phyloP scores from a whole-genome alignment of 2,113 vertebrate genomes.

The Laterallus jamaicensis region DNA sequence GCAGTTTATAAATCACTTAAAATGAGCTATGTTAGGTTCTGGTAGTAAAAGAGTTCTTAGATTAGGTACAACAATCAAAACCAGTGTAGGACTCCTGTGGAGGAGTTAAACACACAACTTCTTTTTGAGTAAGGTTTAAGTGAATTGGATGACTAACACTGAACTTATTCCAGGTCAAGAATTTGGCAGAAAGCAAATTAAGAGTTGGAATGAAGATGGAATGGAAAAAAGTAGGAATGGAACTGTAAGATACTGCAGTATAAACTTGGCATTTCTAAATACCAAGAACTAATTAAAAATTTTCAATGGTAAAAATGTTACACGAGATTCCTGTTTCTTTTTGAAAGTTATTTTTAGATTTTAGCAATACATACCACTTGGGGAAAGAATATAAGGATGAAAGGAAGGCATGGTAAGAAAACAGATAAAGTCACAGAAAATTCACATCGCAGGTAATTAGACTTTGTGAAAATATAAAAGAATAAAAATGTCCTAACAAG shows the following conservation, averaged over 20 bases:
- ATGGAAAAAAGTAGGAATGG: conserved; percentile 6
- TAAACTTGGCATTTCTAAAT: background rate
- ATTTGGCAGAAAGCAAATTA: background rate
- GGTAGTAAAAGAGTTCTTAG: background rate
- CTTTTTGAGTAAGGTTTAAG: background rate
- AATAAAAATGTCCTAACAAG: background rate
- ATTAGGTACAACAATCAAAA: background rate
- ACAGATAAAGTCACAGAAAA: background rate
- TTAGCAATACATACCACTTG: background rate
- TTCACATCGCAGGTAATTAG: background rate
- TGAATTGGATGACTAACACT: background rate
- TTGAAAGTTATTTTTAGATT: background rate
- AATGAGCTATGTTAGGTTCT: background rate
- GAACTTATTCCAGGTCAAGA: background rate
- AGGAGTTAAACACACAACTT: background rate
- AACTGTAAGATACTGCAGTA: background rate
- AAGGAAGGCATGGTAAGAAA: background rate
- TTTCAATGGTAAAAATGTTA: background rate
- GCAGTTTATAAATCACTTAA: background rate
- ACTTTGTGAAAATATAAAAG: background rate
- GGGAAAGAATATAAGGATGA: background rate
- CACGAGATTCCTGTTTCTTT: background rate
- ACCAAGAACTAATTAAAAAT: background rate
- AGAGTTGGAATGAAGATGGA: background rate
- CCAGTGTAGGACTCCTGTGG: background rate